Evolutionary conservation across 2,888 invertebrate genomes (phyloP).

Genomic region (Gymnosoma rotundatum): DNA sequence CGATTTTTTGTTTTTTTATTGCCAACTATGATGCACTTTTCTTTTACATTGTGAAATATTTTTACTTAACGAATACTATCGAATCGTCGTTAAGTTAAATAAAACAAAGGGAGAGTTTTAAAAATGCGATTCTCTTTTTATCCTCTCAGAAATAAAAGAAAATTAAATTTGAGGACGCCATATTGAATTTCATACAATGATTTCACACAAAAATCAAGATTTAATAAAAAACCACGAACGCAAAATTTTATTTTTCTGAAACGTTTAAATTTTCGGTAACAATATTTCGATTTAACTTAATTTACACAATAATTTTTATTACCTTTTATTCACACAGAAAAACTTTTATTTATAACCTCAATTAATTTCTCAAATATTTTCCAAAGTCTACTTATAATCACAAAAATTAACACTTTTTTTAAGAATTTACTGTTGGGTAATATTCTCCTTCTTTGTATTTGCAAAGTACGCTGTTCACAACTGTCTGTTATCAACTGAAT

Average conservation of each 20-base stretch:
- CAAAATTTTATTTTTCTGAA: too few relatives aligned
- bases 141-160: not conserved
- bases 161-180: slow-evolving; percentile 31
- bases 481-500: slow-evolving; percentile 63
- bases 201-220: not conserved
- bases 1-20: too few relatives aligned
- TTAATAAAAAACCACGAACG: too few relatives aligned
- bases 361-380: slow-evolving; percentile 51
- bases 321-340: slow-evolving; percentile 61
- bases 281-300: too few relatives aligned
- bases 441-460: slow-evolving; percentile 22
- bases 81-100: not conserved
- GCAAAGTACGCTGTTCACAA: slow-evolving; percentile 68
- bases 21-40: not conserved
- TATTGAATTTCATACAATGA: slow-evolving; percentile 43
- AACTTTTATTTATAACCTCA: slow-evolving; percentile 47
- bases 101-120: not conserved
- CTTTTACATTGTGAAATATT: not conserved
- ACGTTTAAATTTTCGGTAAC: too few relatives aligned
- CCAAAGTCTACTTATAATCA: slow-evolving; percentile 69
- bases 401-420: slow-evolving; percentile 57
- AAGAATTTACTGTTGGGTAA: slow-evolving; percentile 58
- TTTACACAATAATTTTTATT: too few relatives aligned
- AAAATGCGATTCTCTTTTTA: not conserved
- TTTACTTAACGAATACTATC: not conserved